Evolutionary conservation across 2,797 vertebrate genomes (phyloP), one percentile per base, ranked within the genome.

Genomic region (Myotis pilosus): DNA sequence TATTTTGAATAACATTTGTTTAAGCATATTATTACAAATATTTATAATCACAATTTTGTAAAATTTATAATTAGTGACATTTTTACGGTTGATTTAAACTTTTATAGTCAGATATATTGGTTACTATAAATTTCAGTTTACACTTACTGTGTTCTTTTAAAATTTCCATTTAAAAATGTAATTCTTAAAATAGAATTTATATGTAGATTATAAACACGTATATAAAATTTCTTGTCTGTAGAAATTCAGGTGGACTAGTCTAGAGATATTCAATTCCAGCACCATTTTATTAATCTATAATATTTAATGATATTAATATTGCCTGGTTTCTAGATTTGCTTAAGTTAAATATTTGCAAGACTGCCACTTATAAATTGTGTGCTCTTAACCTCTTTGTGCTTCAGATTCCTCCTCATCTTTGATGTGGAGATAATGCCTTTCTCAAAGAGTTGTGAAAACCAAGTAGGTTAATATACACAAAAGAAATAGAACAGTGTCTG

Each of bases 1-100:
- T 47, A 87, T 69, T 89, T 89, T 94, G 57, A 75, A 28, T 92
- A 88, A 28, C 51, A 47, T 80, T 95, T 94, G 30, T 57, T 79
- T 84, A 47, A 47, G 25, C 16, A 38, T 68, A 51, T 82, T 92
- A 75, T 57, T 79, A 12, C 1, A 74, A 33, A 8, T 72, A 60
- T 81, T 91, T 84, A 57, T 88, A 91, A 79, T 91, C 66, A 92
- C n/a, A 20, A 8, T 66, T 87, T 85, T 88, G 3, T 22, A 80
- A 74, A 91, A 62, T 84, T 3, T 74, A 5, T 69, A 49, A 66
- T 84, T 79, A 76, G 22, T 82, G 28, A 53, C 55, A 80, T 81
- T 80, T 91, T 95, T 30, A 69, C n/a, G 66, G n/a, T 85, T 64
- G 33, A 85, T 36, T 49, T 86, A 82, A 85, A 75, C 25, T 80